Conservation (phyloP, 2,797 vertebrate species). For the Rhadinocentrus ornatus region DNA sequence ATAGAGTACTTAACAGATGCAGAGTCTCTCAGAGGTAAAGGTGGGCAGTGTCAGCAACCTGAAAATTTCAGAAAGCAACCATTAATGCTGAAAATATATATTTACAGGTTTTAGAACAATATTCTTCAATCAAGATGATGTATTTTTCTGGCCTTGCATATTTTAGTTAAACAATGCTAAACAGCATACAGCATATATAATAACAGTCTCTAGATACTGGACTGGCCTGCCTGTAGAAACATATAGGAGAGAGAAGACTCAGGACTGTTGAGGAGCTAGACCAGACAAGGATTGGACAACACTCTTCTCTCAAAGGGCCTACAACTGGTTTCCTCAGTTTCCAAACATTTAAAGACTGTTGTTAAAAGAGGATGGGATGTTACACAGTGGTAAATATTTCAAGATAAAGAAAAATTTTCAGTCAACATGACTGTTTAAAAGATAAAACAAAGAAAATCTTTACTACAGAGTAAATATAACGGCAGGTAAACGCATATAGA, state of each 20-base stretch:
- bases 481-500: too few relatives aligned
- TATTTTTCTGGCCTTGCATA: too few relatives aligned
- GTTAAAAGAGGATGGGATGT: too few relatives aligned
- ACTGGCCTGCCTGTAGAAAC: too few relatives aligned
- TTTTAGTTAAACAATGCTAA: not conserved
- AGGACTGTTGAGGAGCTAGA: too few relatives aligned
- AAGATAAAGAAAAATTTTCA: too few relatives aligned
- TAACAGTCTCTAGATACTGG: not conserved
- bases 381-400: too few relatives aligned
- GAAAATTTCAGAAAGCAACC: not conserved
- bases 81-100: not conserved
- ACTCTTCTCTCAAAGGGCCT: too few relatives aligned
- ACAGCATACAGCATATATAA: not conserved
- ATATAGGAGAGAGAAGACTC: too few relatives aligned
- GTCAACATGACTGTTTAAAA: not conserved
- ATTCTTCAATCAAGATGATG: not conserved
- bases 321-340: too few relatives aligned
- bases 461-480: not conserved
- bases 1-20: not conserved
- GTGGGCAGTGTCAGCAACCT: not conserved
- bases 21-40: not conserved
- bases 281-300: too few relatives aligned
- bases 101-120: not conserved
- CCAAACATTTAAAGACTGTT: too few relatives aligned
- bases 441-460: not conserved